These are phyloP conservation scores for Adineta ricciae DNA, from an alignment of 2,888 invertebrate species.

Conservation along the genomic window DNA sequence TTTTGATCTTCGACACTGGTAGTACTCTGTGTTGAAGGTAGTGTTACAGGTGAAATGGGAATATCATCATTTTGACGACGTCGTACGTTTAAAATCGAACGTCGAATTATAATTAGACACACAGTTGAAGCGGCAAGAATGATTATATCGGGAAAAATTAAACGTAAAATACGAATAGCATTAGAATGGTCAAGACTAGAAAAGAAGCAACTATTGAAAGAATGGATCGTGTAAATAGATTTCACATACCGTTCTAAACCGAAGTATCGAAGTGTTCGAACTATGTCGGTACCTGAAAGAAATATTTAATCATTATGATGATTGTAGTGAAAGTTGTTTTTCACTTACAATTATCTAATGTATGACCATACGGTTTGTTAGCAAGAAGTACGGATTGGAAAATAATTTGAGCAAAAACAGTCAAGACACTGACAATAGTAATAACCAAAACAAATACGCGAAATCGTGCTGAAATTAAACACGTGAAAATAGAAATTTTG, in stretches of 20 bases:
- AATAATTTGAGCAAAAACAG: constrained; percentile 40
- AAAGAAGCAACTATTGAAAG: neutral
- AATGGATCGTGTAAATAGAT: neutral
- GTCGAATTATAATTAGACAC: neutral
- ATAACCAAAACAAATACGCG: constrained; percentile 40
- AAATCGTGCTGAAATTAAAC: constrained; percentile 38
- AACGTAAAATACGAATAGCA: neutral
- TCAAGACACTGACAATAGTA: constrained; percentile 39
- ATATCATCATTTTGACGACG: neutral
- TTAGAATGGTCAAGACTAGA: neutral
- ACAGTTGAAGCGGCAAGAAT: neutral
- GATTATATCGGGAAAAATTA: neutral
- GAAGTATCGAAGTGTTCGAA: neutral
- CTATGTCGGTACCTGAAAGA: neutral
- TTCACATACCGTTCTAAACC: constrained; percentile 12
- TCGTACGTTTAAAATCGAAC: neutral
- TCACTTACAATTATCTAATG: constrained; percentile 29
- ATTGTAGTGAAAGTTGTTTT: neutral
- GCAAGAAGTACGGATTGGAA: constrained; percentile 33
- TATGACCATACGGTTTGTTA: constrained; percentile 33
- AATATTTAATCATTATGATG: too few relatives aligned
- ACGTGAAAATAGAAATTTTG: neutral
- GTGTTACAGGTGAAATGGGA: neutral
- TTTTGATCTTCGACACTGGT: neutral
- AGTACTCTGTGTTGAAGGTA: neutral